A percentile compares a stretch with the other conserved stretches of the same genome.
phyloP scores from a whole-genome alignment of 2,113 vertebrate species.

The Sylvilagus bachmani region DNA sequence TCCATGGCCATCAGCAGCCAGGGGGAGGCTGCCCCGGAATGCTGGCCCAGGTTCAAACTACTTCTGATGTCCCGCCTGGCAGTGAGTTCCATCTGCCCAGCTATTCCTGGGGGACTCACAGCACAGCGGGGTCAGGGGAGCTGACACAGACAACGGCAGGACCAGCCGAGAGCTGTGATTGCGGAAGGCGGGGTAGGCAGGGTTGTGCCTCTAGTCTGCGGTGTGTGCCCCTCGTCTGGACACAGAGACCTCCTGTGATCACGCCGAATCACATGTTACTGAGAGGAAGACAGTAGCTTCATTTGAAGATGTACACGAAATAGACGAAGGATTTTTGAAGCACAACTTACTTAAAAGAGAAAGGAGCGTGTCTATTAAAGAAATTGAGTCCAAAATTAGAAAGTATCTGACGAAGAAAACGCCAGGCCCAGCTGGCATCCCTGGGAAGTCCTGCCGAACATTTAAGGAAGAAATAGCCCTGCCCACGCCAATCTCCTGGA shows the following conservation, averaged over 20 bases:
- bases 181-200: no score
- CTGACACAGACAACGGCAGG: background rate
- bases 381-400: background rate
- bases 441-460: background rate
- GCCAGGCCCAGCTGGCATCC: background rate
- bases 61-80: background rate
- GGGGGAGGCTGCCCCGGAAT: no score
- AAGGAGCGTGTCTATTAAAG: background rate
- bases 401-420: background rate
- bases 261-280: rapidly evolving
- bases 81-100: background rate
- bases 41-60: background rate
- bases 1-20: background rate
- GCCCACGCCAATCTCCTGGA: background rate
- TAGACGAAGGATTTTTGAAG: background rate
- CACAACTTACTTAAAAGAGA: background rate
- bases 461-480: background rate
- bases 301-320: background rate
- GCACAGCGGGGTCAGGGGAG: background rate
- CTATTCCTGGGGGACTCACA: background rate
- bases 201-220: no score
- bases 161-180: rapidly evolving
- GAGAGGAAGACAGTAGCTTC: background rate
- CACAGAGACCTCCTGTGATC: rapidly evolving
- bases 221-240: no score